Base-by-base conservation (phyloP, 2,113 vertebrate genomes). In the human (Homo sapiens) region DNA sequence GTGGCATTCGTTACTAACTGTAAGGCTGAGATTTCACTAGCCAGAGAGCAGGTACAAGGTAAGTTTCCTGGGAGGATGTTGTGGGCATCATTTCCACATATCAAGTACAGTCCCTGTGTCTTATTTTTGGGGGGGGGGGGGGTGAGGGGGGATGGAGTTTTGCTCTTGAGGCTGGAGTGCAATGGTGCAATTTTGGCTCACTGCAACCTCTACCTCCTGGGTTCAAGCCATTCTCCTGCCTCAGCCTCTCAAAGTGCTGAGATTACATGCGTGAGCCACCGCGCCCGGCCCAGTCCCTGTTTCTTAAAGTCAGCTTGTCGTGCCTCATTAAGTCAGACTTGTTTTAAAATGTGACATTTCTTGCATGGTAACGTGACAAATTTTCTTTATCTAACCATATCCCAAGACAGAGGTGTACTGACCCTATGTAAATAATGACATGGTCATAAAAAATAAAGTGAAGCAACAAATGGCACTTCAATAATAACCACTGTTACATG, bases 21-120 rank as follows among this genome's bases (percentile, higher is more conserved):
- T 64, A 75, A 85, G 22, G 32, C 38, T 85, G 20, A 90, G 14
- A 92, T 70, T 92, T 79, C 70, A 79, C 52, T 50, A 61, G 45
- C 35, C 35, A 38, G 11, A 48, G 38, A 73, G 10, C 61, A 57
- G 1, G 20, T 57, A 72, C 32, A 64, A 76, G 43, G 25, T 10
- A 72, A 72, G 68, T 66, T 95, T 93, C 52, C 70, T 59, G 55
- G 70, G 30, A 95, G 55, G 35, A 91, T 48, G 93, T 27, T 88
- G 8, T 35, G 43, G 38, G 35, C 32, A 95, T 76, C 61, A 59
- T 84, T 91, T 93, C 70, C 43, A 57, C 38, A 88, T 82, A 79
- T 43, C 25, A 78, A 90, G 32, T 70, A 57, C 38, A 90, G 40
- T n/a, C 61, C 16, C 68, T 79, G 10, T 35, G 45, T 45, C 45